Conservation (phyloP, 2,888 invertebrate genomes). For the Pyrrhosoma nymphula region DNA sequence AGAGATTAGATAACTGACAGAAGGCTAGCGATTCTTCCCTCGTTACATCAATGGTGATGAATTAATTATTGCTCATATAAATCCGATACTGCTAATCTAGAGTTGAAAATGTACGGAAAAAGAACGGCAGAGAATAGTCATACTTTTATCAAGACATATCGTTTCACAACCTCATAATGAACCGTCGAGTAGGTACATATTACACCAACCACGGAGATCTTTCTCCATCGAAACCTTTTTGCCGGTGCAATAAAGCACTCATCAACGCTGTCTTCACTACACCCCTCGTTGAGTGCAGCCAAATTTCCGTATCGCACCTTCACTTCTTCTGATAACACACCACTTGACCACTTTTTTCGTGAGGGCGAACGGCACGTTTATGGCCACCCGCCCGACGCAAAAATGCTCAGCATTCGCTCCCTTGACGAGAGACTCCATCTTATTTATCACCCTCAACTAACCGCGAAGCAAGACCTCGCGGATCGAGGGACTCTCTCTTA, state of each 20-base stretch:
- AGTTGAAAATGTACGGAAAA: no score
- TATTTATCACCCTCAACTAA: not conserved
- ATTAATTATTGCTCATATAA: no score
- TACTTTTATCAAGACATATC: no score
- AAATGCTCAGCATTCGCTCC: not conserved
- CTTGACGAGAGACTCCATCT: not conserved
- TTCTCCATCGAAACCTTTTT: not conserved
- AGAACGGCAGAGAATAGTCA: no score
- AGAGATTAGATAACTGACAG: no score
- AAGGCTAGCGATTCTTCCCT: no score
- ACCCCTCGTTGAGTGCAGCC: not conserved
- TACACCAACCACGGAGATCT: not conserved
- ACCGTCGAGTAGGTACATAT: not conserved
- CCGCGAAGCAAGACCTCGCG: conserved; percentile 39
- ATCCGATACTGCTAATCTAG: no score
- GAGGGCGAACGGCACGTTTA: not conserved
- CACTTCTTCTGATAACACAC: not conserved
- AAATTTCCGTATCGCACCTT: not conserved
- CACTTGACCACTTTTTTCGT: not conserved
- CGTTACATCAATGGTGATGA: no score
- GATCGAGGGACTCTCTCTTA: conserved; percentile 38
- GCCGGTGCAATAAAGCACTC: not conserved
- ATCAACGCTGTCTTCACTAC: not conserved
- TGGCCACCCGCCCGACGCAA: not conserved
- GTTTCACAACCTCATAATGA: no score